These are phyloP conservation scores for Aproaerema taeniolella DNA, from an alignment of 2,888 invertebrate species.

Conservation along the genomic window DNA sequence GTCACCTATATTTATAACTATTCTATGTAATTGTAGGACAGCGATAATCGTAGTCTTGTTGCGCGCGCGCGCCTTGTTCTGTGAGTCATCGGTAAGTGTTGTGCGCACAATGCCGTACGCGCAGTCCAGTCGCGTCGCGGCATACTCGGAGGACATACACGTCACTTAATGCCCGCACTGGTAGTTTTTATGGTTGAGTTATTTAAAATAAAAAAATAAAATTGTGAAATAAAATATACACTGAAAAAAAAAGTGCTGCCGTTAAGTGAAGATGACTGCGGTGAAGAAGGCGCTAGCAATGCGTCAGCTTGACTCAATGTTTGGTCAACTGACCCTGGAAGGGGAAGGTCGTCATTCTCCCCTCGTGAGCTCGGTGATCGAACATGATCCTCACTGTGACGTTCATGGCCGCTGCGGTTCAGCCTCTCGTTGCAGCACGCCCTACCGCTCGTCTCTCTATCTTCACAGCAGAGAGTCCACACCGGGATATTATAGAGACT, in stretches of 20 bases:
- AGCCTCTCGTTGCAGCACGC: conserved; percentile 57
- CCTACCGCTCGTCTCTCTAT: conserved; percentile 63
- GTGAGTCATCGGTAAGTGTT: conserved; percentile 67
- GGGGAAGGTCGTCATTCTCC: conserved; percentile 62
- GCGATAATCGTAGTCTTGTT: conserved; percentile 58
- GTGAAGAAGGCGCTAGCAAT: conserved; percentile 82
- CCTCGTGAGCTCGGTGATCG: conserved; percentile 71
- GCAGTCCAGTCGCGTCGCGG: conserved; percentile 69
- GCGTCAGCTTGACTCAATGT: conserved; percentile 84
- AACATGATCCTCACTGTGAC: conserved; percentile 81
- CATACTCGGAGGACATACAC: conserved; percentile 72
- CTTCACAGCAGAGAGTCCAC: conserved; percentile 68
- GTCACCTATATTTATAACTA: conserved; percentile 60
- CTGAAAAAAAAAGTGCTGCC: no score
- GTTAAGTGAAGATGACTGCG: conserved; percentile 53
- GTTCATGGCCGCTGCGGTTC: conserved; percentile 80
- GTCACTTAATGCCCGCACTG: conserved; percentile 48
- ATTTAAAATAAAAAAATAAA: no score
- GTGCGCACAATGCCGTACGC: conserved; percentile 68
- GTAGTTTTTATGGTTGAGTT: conserved; percentile 12
- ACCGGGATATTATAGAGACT: conserved; percentile 77
- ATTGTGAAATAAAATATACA: conserved; percentile 48
- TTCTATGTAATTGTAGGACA: conserved; percentile 63
- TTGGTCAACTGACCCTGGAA: conserved; percentile 80
- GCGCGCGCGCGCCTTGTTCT: conserved; percentile 66